Conservation (phyloP, 2,113 vertebrate species). For the Diadophis punctatus region DNA sequence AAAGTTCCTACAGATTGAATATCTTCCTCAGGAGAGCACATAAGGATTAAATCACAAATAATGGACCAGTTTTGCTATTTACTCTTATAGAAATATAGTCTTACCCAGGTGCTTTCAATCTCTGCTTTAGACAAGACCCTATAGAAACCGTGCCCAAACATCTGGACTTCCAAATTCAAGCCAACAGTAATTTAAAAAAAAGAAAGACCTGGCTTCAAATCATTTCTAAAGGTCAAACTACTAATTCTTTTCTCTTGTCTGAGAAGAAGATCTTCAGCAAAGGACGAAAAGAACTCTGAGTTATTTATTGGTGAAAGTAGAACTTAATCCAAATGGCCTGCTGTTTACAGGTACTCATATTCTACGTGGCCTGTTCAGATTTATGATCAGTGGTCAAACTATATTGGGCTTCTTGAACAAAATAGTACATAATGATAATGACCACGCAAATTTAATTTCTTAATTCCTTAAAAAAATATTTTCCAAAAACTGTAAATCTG, state of each 20-base stretch:
- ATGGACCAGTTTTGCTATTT: background rate
- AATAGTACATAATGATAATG: background rate
- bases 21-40: background rate
- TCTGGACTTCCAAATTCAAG: background rate
- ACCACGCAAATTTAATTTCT: background rate
- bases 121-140: background rate
- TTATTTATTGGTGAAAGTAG: background rate
- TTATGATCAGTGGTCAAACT: background rate
- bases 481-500: background rate
- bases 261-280: constrained; percentile 10
- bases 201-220: background rate
- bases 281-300: background rate
- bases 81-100: background rate
- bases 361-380: background rate
- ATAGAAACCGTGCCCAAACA: background rate
- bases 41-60: background rate
- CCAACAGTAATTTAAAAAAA: background rate
- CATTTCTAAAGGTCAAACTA: background rate
- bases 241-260: constrained; percentile 17
- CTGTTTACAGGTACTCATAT: constrained; percentile 2
- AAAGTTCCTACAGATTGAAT: background rate
- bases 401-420: constrained; percentile 11
- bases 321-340: background rate
- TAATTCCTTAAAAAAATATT: background rate
- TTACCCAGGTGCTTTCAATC: constrained; percentile 5